A percentile compares a stretch with the other conserved stretches of the same genome.
Conservation (phyloP, 2,888 invertebrate species). For the Temnothorax unifasciatus region DNA sequence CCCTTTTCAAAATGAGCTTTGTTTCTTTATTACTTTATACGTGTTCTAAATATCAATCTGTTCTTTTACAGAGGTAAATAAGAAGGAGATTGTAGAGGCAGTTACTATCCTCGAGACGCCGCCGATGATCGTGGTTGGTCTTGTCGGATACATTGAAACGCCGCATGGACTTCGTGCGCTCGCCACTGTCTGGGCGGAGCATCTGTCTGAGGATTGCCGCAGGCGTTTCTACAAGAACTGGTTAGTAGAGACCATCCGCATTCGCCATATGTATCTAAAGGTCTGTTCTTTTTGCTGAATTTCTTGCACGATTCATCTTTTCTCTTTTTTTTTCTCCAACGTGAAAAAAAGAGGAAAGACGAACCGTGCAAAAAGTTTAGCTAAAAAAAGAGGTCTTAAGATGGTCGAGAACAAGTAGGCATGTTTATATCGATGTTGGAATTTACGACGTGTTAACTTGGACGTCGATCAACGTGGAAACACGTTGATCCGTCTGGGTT, state of each 20-base stretch:
- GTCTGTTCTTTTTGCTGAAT: no score
- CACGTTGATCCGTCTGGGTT: constrained; percentile 76
- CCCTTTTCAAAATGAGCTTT: not conserved
- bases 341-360: no score
- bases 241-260: constrained; percentile 87
- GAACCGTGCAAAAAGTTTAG: no score
- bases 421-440: not conserved
- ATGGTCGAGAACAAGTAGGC: not conserved
- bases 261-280: not conserved
- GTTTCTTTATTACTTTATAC: not conserved
- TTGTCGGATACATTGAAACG: constrained; percentile 99
- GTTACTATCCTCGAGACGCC: constrained; percentile 99
- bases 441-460: constrained; percentile 67
- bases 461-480: constrained; percentile 75
- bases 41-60: constrained; percentile 25
- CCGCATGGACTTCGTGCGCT: constrained; percentile 98
- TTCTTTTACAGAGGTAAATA: constrained; percentile 94
- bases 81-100: constrained; percentile 99
- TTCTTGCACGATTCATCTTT: no score
- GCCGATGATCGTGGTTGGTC: constrained; percentile 98
- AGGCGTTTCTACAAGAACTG: constrained; percentile 99
- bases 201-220: constrained; percentile 99
- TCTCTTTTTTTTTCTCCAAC: no score
- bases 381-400: not conserved
- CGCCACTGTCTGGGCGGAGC: constrained; percentile 99